Evolutionary conservation across 2,888 invertebrate genomes (phyloP).

Genomic region (Ophion ellenae): DNA sequence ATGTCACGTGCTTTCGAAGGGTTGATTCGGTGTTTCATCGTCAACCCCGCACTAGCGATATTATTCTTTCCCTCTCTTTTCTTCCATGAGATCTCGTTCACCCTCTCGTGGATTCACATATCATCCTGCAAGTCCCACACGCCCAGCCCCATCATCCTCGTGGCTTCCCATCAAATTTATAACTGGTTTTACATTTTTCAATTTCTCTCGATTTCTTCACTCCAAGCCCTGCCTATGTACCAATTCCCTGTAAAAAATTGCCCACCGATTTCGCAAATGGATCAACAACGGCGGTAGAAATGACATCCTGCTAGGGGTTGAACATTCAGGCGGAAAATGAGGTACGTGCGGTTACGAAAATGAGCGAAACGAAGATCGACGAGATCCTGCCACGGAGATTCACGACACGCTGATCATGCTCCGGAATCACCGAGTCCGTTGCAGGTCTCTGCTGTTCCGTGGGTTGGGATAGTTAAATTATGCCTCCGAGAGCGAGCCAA

Average conservation of each 20-base stretch:
- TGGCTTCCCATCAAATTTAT: constrained; percentile 67
- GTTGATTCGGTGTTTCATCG: constrained; percentile 30
- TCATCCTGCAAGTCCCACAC: constrained; percentile 30
- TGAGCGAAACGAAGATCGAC: constrained; percentile 49
- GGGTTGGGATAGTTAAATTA: constrained; percentile 59
- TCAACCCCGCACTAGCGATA: constrained; percentile 14
- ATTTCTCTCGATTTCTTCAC: constrained; percentile 51
- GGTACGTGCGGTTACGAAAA: constrained; percentile 14
- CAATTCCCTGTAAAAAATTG: constrained; percentile 20
- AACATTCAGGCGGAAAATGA: constrained; percentile 5
- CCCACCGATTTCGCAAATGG: constrained; percentile 40
- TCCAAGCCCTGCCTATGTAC: neutral
- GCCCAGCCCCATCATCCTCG: constrained; percentile 34
- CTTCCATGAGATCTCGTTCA: constrained; percentile 1
- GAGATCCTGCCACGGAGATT: constrained; percentile 51
- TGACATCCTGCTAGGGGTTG: constrained; percentile 1
- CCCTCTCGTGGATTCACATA: constrained; percentile 24
- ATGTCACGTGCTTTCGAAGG: constrained; percentile 25
- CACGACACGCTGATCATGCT: constrained; percentile 37
- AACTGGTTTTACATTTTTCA: constrained; percentile 69
- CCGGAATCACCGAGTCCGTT: constrained; percentile 30
- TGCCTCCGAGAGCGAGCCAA: constrained; percentile 49
- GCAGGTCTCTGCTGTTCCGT: constrained; percentile 45
- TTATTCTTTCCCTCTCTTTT: constrained; percentile 19
- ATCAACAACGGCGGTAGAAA: constrained; percentile 7